These are phyloP conservation scores for Micromys minutus DNA, from an alignment of 2,113 vertebrate species.

Conservation along the genomic window DNA sequence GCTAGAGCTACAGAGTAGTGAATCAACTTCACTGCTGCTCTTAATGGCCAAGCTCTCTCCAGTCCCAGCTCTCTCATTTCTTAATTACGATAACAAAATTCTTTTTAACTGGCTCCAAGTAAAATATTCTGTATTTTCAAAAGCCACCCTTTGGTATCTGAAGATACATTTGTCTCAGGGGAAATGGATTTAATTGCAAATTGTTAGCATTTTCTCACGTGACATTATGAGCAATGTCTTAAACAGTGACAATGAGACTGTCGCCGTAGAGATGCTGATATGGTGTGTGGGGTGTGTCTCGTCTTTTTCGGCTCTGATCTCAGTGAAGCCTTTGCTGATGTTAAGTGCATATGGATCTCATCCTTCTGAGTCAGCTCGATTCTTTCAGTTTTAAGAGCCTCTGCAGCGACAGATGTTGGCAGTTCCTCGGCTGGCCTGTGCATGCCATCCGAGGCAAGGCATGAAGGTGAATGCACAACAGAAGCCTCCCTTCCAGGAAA, in stretches of 20 bases:
- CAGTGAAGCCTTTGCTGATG: background rate
- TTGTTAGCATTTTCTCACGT: constrained; percentile 36
- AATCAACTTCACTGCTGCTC: too few species aligned
- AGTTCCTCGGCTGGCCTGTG: rapidly evolving
- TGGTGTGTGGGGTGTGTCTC: background rate
- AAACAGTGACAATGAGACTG: background rate
- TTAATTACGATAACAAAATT: background rate
- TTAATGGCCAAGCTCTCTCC: background rate
- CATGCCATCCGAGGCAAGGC: background rate
- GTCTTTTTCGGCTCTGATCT: background rate
- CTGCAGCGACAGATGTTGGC: background rate
- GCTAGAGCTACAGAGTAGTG: too few species aligned
- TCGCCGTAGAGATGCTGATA: background rate
- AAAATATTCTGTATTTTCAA: background rate
- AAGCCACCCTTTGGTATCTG: constrained; percentile 10
- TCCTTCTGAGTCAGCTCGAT: background rate
- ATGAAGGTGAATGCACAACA: constrained; percentile 42
- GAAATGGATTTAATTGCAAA: constrained; percentile 71
- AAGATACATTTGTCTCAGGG: constrained; percentile 71
- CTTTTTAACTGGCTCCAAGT: background rate
- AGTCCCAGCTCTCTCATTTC: background rate
- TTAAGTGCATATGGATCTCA: background rate
- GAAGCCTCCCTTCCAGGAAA: constrained; percentile 44
- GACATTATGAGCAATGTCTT: background rate
- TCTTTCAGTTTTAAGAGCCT: background rate